These are phyloP conservation scores for Cheilosia pagana DNA, from an alignment of 2,888 invertebrate genomes.

Conservation along the genomic window DNA sequence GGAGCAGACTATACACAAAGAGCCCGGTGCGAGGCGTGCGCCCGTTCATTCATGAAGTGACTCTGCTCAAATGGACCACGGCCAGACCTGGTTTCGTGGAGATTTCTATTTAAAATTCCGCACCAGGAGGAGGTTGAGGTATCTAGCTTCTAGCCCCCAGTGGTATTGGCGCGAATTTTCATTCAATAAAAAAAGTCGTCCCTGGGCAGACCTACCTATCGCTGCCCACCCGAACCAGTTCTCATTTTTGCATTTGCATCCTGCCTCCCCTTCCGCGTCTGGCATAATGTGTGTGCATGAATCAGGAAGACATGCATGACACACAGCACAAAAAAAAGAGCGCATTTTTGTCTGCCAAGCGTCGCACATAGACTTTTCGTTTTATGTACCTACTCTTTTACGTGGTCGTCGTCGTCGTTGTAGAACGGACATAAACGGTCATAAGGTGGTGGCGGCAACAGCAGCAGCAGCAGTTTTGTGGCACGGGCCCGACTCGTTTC, in stretches of 20 bases:
- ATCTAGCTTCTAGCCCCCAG: slow-evolving; percentile 36
- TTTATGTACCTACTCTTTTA: slow-evolving; percentile 31
- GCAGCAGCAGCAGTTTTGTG: slow-evolving; percentile 49
- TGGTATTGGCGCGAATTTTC: slow-evolving; percentile 67
- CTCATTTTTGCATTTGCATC: slow-evolving; percentile 17
- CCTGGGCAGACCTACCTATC: slow-evolving; percentile 46
- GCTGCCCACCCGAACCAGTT: slow-evolving; percentile 61
- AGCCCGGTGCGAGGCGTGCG: slow-evolving; percentile 16
- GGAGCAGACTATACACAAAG: slow-evolving; percentile 45
- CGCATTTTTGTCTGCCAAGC: slow-evolving; percentile 44
- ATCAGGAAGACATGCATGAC: slow-evolving; percentile 62
- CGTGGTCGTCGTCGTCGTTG: slow-evolving; percentile 64
- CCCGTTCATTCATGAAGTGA: slow-evolving; percentile 70
- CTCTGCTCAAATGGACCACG: slow-evolving; percentile 44
- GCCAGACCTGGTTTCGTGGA: slow-evolving; percentile 47
- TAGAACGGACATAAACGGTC: slow-evolving; percentile 72
- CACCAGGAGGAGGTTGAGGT: slow-evolving; percentile 25
- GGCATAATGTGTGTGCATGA: background rate
- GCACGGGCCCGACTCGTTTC: slow-evolving; percentile 66
- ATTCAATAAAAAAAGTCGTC: slow-evolving; percentile 62
- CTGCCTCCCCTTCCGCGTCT: background rate
- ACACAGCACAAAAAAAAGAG: slow-evolving; percentile 14
- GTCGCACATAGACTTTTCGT: slow-evolving; percentile 47
- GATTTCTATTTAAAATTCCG: slow-evolving; percentile 72
- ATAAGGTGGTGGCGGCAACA: slow-evolving; percentile 50